Base-by-base conservation (phyloP, 2,888 invertebrate species). In the Terebella lapidaria region DNA sequence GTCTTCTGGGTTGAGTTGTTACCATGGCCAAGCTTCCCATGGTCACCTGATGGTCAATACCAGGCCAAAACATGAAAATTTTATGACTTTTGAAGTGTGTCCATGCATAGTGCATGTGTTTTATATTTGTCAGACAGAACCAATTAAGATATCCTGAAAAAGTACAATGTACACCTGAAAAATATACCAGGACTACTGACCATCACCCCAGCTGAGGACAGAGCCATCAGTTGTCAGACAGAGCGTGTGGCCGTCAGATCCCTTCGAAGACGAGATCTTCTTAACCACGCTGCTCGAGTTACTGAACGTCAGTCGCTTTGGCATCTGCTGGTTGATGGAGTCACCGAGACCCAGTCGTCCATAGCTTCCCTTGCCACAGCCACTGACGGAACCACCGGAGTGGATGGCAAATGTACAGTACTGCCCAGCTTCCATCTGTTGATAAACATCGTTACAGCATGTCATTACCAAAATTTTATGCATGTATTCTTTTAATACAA, bases 121-220 rank as follows among this genome's bases (percentile, higher is more conserved):
- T n/a, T n/a, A n/a, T n/a, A n/a, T n/a, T n/a, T n/a, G n/a, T n/a
- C n/a, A n/a, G n/a, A n/a, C n/a, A n/a, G n/a, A n/a, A n/a, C n/a
- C n/a, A n/a, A n/a, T n/a, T n/a, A n/a, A n/a, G n/a, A n/a, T n/a
- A n/a, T n/a, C n/a, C n/a, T n/a, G n/a, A n/a, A n/a, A n/a, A n/a
- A n/a, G n/a, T n/a, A n/a, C n/a, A n/a, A n/a, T n/a, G n/a, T n/a
- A n/a, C n/a, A n/a, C n/a, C n/a, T n/a, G n/a, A n/a, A n/a, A n/a
- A n/a, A n/a, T n/a, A n/a, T n/a, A n/a, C n/a, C n/a, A n/a, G n/a
- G n/a, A n/a, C n/a, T 5, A 49, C 58, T 30, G 53, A 57, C 87
- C 86, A 75, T 87, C 86, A 49, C 86, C 87, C 86, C 86, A 87
- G 5, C 85, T 85, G 74, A 85, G 86, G n/a, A 87, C 85, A 71